Base-by-base conservation (phyloP, 2,888 invertebrate species). In the Parelbella ahira region DNA sequence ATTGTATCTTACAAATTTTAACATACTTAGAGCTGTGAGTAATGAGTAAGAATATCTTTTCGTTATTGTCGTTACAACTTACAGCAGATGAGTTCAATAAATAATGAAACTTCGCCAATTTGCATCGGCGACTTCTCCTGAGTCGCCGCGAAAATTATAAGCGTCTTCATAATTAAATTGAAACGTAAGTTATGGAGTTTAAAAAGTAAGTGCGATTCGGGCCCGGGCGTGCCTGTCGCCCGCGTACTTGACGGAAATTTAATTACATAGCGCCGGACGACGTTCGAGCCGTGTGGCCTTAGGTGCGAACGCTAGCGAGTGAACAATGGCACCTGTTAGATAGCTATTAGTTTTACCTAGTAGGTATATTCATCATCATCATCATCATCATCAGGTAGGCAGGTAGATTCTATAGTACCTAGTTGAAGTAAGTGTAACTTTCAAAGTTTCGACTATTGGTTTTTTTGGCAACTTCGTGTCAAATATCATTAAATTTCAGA, bases 101-200 rank as follows among this genome's bases (percentile, higher is more conserved):
- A 82, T 78, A 74, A 66, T 53, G 19, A 78, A 83, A 82, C 74
- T 82, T 82, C 69, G 50, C 63, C 75, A 81, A 81, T 82, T 82
- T 74, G 64, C 61, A 67, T 64, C 64, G 11, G 10, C 48, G 46
- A 56, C 54, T 54, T 9, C 50, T 15, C 49, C 49, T 47, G 53
- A 42, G 63, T 63, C 71, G 57, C 52, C 62, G 69, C 63, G 64
- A 67, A 70, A 76, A 75, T 80, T 76, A 78, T 79, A 77, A 77
- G 66, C 68, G 63, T 66, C 58, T 51, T 56, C 67, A 68, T 79
- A 78, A 80, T 83, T 79, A 76, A 80, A 81, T 81, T 81, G 69
- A 79, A 78, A 77, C 70, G 65, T 71, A 76, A 81, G 73, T 77
- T 79, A 72, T 64, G 68, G 63, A 79, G 69, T 77, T 78, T 63